Base-by-base conservation (phyloP, 2,888 invertebrate species). In the Frankliniella fusca region DNA sequence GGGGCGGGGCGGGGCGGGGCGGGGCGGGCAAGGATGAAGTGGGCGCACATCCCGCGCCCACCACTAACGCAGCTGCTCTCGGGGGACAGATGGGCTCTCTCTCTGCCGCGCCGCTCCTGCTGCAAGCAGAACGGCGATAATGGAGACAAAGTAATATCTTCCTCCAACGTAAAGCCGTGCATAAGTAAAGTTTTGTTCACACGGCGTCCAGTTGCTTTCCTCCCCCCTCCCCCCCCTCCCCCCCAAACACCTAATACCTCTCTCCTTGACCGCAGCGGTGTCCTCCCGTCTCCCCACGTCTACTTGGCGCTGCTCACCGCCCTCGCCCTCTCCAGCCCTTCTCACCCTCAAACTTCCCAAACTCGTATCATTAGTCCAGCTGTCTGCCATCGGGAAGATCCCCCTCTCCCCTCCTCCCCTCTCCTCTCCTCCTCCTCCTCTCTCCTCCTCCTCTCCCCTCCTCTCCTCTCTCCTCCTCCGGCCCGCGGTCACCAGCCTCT, bases 291-390 rank as follows among this genome's bases (percentile, higher is more conserved):
- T 20, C 70, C 70, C 9, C 70, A n/a, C 5, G 54, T 20, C 54
- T 20, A 5, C 15, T 15, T 15, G 54, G 54, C 5, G 38, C 38
- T 38, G 38, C 38, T 5, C 38, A 3, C 38, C 38, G 38, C 5
- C 38, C 38, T 38, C 38, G 38, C 38, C 38, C 38, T 5, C 3
- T 5, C 38, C 38, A 2, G 38, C 38, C 38, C 38, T 38, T 5
- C 38, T 38, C 38, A 5, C 38, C 38, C 38, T 38, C 38, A 2
- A 38, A 76, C 70, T 76, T 76, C 70, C 27, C 70, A 76, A 76
- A 76, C 70, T 76, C 70, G 27, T 27, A 76, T 76, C 70, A 76
- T 76, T 76, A 76, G 70, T 76, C 70, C 70, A 27, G 70, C 70
- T 76, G 70, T 27, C 27, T 27, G 70, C 23, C 23, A 23, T 76